Evolutionary conservation across 2,888 invertebrate genomes (phyloP).

Genomic region (Lapara coniferarum): DNA sequence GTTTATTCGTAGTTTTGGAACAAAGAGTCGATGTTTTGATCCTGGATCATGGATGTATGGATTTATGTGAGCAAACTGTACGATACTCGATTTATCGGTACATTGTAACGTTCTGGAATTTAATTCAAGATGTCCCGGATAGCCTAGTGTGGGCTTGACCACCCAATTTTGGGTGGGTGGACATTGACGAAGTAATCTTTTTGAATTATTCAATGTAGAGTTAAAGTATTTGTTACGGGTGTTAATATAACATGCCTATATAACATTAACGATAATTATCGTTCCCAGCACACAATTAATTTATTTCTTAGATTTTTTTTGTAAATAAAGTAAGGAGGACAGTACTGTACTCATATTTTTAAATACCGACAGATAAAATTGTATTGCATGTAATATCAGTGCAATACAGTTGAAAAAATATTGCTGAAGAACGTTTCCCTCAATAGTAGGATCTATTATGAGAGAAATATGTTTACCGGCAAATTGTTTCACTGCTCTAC

Average conservation of each 20-base stretch:
- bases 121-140: not conserved
- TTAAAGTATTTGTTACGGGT: not conserved
- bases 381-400: too few relatives aligned
- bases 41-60: too few relatives aligned
- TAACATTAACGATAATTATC: too few relatives aligned
- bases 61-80: too few relatives aligned
- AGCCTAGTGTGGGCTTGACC: not conserved
- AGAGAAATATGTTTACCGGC: too few relatives aligned
- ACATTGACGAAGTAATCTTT: not conserved
- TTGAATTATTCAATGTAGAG: constrained; percentile 17
- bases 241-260: too few relatives aligned
- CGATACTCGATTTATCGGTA: not conserved
- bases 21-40: too few relatives aligned
- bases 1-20: not conserved
- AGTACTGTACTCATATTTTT: too few relatives aligned
- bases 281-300: not conserved
- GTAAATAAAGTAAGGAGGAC: not conserved
- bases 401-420: too few relatives aligned
- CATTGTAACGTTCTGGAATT: not conserved
- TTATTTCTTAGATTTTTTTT: not conserved
- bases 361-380: not conserved
- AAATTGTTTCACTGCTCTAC: too few relatives aligned
- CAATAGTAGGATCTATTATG: too few relatives aligned
- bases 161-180: constrained; percentile 1
- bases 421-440: too few relatives aligned